phyloP scores from a whole-genome alignment of 2,113 vertebrate species.

The Barnardius zonarius region DNA sequence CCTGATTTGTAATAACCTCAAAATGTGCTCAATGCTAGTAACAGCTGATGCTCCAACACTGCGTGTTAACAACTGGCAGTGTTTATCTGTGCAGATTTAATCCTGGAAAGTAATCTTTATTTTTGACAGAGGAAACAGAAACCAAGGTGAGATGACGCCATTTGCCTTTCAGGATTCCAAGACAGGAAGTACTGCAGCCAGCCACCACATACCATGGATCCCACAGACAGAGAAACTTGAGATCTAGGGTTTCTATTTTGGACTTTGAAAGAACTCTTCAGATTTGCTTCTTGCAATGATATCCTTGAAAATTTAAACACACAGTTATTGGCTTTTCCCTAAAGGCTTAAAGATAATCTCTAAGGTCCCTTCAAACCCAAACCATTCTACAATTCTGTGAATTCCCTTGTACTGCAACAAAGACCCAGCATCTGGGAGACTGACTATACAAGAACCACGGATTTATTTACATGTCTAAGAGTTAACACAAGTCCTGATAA shows the following conservation, averaged over 20 bases:
- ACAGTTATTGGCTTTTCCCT: background rate
- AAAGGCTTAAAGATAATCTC: background rate
- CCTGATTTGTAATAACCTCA: background rate
- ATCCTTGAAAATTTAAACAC: background rate
- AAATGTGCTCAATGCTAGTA: background rate
- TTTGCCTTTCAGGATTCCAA: background rate
- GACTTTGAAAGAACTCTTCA: background rate
- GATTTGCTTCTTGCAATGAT: background rate
- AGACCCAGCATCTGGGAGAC: background rate
- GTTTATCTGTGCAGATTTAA: background rate
- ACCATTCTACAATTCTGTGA: background rate
- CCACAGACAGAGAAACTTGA: background rate
- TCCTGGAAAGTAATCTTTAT: background rate
- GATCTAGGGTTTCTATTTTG: background rate
- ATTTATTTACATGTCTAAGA: background rate
- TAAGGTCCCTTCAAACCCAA: background rate
- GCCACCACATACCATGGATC: accelerated
- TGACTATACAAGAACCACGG: background rate
- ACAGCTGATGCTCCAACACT: background rate
- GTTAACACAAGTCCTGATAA: background rate
- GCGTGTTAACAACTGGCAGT: background rate
- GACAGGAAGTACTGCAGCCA: background rate
- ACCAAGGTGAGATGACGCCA: background rate
- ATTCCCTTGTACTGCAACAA: background rate
- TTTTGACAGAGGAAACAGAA: background rate